These are phyloP conservation scores for Agonopterix alstromeriana DNA, from an alignment of 2,888 invertebrate species.

Conservation along the genomic window DNA sequence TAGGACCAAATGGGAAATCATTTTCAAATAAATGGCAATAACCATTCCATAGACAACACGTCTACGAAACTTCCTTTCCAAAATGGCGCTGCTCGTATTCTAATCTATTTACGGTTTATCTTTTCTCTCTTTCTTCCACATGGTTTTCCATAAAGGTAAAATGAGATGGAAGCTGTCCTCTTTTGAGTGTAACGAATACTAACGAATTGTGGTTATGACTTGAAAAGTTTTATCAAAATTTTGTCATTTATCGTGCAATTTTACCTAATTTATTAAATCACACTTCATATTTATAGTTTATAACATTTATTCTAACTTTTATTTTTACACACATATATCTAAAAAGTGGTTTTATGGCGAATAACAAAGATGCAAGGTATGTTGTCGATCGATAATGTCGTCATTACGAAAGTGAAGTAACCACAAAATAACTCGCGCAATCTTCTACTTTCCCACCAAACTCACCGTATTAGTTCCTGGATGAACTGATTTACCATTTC, in stretches of 20 bases:
- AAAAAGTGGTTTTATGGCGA: conserved; percentile 41
- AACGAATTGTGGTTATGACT: conserved; percentile 67
- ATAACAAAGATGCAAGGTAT: conserved; percentile 62
- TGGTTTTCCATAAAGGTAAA: conserved; percentile 6
- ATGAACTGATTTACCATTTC: not conserved
- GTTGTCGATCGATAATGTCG: conserved; percentile 68
- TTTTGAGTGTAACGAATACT: conserved; percentile 72
- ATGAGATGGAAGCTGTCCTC: conserved; percentile 32
- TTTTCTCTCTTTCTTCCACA: conserved; percentile 38
- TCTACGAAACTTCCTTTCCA: conserved; percentile 27
- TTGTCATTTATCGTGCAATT: conserved; percentile 44
- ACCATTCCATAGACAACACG: conserved; percentile 33
- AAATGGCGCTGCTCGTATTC: conserved; percentile 45
- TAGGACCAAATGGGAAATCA: too few species aligned
- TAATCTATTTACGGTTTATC: conserved; percentile 45
- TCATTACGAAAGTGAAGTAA: conserved; percentile 42
- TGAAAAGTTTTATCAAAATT: conserved; percentile 55
- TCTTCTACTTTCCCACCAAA: not conserved
- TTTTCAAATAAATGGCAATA: conserved; percentile 21
- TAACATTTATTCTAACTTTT: conserved; percentile 25
- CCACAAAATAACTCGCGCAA: conserved; percentile 20
- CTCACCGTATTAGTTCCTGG: not conserved
- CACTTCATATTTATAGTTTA: conserved; percentile 23
- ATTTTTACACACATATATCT: conserved; percentile 21
- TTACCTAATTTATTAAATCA: conserved; percentile 24